Evolutionary conservation across 2,888 invertebrate species (phyloP).

Genomic region (Prostheceraeus crozeri): DNA sequence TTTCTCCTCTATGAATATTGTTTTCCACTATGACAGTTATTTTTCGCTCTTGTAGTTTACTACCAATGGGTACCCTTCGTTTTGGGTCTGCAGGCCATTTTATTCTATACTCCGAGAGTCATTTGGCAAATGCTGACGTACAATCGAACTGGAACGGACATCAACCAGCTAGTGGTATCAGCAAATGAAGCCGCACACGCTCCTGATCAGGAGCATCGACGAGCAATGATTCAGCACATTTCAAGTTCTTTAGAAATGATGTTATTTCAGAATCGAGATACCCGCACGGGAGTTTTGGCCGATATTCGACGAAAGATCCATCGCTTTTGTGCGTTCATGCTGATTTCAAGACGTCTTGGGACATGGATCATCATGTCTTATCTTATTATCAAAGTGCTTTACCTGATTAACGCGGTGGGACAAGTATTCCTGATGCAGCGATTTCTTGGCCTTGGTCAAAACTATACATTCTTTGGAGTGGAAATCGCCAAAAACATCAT

Average conservation of each 20-base stretch:
- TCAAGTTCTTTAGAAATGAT: conserved; percentile 33
- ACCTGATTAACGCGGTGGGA: conserved; percentile 34
- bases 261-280: conserved; percentile 32
- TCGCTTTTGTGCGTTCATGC: not conserved
- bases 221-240: conserved; percentile 31
- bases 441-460: conserved; percentile 29
- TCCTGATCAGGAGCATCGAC: conserved; percentile 21
- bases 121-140: conserved; percentile 37
- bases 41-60: too few relatives aligned
- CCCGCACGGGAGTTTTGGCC: conserved; percentile 2
- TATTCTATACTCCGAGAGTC: conserved; percentile 37
- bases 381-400: conserved; percentile 36
- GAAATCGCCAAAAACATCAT: conserved; percentile 29
- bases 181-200: conserved; percentile 35
- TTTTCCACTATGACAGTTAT: too few relatives aligned
- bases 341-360: conserved; percentile 36
- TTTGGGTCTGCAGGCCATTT: conserved; percentile 37
- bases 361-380: conserved; percentile 35
- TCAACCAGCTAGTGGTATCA: conserved; percentile 32
- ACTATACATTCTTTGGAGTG: conserved; percentile 28
- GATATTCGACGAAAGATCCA: conserved; percentile 19
- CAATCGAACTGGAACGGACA: conserved; percentile 37
- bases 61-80: conserved; percentile 39
- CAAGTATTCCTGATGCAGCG: conserved; percentile 37
- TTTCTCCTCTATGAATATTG: too few relatives aligned